Evolutionary conservation across 2,113 vertebrate species (phyloP).

Genomic region (Carassius auratus): DNA sequence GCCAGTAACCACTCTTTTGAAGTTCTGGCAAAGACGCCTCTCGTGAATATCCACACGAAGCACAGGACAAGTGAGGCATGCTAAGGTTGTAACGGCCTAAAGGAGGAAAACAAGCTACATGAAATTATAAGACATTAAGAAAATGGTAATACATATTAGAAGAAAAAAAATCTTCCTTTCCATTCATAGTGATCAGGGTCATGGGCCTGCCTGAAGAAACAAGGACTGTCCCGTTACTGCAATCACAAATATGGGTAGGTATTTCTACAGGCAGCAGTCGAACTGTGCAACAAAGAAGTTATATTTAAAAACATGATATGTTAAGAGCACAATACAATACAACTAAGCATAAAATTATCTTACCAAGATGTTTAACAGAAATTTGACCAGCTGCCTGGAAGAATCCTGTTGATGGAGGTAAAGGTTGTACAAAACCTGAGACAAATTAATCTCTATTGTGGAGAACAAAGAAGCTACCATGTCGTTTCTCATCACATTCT

Average conservation of each 20-base stretch:
- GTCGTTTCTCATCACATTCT: too few species aligned
- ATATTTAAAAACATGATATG: too few species aligned
- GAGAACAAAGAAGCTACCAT: too few species aligned
- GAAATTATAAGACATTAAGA: background rate
- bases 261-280: too few species aligned
- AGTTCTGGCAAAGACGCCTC: background rate
- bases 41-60: background rate
- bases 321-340: too few species aligned
- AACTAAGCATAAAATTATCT: too few species aligned
- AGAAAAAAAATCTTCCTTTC: background rate
- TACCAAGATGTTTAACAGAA: too few species aligned
- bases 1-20: background rate
- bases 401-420: too few species aligned
- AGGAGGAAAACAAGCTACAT: background rate
- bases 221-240: background rate
- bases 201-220: conserved; percentile 8
- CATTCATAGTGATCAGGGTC: conserved; percentile 22
- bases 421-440: too few species aligned
- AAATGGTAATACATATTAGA: background rate
- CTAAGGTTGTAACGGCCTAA: background rate
- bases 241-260: background rate
- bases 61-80: conserved; percentile 9
- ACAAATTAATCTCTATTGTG: too few species aligned
- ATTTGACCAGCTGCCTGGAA: too few species aligned
- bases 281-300: too few species aligned